These are phyloP conservation scores for Microtus montanus DNA, from an alignment of 2,113 vertebrate genomes.

Conservation along the genomic window DNA sequence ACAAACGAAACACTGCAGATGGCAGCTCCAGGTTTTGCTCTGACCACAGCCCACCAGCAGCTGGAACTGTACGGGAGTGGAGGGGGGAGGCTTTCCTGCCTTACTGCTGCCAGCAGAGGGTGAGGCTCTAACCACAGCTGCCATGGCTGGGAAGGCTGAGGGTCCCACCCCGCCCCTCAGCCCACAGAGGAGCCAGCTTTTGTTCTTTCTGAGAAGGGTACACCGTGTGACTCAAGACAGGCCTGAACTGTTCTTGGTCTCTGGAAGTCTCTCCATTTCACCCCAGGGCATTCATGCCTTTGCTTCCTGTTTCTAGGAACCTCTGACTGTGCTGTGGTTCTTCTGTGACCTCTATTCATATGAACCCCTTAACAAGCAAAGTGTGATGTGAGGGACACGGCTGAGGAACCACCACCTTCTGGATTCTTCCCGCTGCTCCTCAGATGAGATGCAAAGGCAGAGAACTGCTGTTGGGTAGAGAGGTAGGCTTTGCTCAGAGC, in stretches of 20 bases:
- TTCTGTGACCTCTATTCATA: too few relatives aligned
- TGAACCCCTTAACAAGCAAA: background rate
- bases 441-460: background rate
- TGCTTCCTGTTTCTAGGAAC: background rate
- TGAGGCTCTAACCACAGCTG: too few relatives aligned
- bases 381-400: background rate
- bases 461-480: fast-evolving
- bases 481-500: fast-evolving
- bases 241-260: background rate
- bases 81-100: fast-evolving
- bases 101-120: fast-evolving
- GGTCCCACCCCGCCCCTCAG: background rate
- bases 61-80: fast-evolving
- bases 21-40: background rate
- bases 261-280: background rate
- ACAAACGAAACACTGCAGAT: background rate
- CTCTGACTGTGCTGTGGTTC: background rate
- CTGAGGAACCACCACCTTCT: fast-evolving
- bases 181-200: background rate
- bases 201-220: background rate
- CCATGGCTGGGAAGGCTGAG: background rate
- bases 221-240: background rate
- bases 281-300: too few relatives aligned
- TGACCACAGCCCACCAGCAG: background rate
- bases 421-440: background rate